Conservation (phyloP, 1,140 invertebrate species). For the Andricus grossulariae region DNA sequence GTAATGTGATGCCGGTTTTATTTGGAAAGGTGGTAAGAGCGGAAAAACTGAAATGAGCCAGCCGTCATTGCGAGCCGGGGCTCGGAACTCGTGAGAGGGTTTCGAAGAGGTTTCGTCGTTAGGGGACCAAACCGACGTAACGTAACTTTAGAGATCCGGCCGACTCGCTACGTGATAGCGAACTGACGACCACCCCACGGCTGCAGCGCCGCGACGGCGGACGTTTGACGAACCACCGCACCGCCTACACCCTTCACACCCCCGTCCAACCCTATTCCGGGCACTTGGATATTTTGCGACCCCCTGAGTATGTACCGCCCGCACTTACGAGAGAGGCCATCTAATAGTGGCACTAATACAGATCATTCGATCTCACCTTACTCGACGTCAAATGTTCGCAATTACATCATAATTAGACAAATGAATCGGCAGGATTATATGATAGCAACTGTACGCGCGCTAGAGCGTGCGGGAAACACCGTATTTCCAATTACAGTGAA, state of each 20-base stretch:
- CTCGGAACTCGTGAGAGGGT: constrained; percentile 18
- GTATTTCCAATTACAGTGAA: no score
- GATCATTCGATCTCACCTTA: constrained; percentile 37
- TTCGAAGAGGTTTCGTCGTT: not conserved
- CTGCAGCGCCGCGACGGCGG: constrained; percentile 65
- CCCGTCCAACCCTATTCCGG: constrained; percentile 25
- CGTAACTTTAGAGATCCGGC: constrained; percentile 46
- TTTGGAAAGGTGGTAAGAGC: not conserved
- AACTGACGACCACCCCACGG: constrained; percentile 62
- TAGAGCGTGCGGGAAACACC: no score
- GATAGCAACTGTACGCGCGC: not conserved
- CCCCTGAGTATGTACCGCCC: constrained; percentile 25
- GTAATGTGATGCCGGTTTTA: no score
- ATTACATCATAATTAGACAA: not conserved
- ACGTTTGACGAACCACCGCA: constrained; percentile 58
- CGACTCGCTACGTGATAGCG: constrained; percentile 63
- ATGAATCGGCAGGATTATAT: constrained; percentile 32
- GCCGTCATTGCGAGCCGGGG: not conserved
- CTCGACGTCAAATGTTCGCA: constrained; percentile 21
- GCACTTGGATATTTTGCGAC: constrained; percentile 34
- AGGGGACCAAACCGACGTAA: constrained; percentile 11
- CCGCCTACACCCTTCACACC: constrained; percentile 19
- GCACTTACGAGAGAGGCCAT: constrained; percentile 37
- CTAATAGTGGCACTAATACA: constrained; percentile 40
- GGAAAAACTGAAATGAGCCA: not conserved